Conservation (phyloP, 2,888 invertebrate species). For the Cybosia mesomella region DNA sequence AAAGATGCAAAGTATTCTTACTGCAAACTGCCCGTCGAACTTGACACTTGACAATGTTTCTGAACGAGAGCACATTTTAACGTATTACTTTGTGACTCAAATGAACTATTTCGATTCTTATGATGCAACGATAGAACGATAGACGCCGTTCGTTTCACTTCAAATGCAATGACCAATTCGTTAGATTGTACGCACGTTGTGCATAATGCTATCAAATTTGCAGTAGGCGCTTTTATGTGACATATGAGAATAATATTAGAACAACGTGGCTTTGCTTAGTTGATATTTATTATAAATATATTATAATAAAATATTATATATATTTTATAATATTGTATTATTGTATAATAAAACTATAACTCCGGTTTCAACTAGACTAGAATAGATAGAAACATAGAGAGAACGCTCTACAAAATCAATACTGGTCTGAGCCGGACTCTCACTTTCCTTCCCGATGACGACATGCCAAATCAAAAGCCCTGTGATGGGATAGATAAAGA, state of each 20-base stretch:
- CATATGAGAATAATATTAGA: background rate
- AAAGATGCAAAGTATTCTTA: background rate
- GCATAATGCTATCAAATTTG: constrained; percentile 33
- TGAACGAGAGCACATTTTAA: background rate
- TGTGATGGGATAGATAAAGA: too few relatives aligned
- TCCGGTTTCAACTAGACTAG: too few relatives aligned
- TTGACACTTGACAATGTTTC: background rate
- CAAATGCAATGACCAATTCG: constrained; percentile 22
- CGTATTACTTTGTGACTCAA: background rate
- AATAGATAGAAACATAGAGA: too few relatives aligned
- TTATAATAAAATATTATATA: too few relatives aligned
- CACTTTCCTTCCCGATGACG: too few relatives aligned
- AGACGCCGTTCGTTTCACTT: background rate
- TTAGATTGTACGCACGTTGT: constrained; percentile 27
- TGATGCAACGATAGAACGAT: background rate
- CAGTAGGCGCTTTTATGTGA: constrained; percentile 39
- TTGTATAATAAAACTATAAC: too few relatives aligned
- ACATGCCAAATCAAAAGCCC: too few relatives aligned
- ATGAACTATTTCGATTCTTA: background rate
- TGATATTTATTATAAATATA: constrained; percentile 9
- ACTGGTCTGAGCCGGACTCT: too few relatives aligned
- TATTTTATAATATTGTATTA: too few relatives aligned
- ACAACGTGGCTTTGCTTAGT: constrained; percentile 18
- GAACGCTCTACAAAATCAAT: too few relatives aligned
- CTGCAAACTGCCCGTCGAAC: background rate